phyloP scores from a whole-genome alignment of 1,140 invertebrate genomes.

The Drosophila pachea region DNA sequence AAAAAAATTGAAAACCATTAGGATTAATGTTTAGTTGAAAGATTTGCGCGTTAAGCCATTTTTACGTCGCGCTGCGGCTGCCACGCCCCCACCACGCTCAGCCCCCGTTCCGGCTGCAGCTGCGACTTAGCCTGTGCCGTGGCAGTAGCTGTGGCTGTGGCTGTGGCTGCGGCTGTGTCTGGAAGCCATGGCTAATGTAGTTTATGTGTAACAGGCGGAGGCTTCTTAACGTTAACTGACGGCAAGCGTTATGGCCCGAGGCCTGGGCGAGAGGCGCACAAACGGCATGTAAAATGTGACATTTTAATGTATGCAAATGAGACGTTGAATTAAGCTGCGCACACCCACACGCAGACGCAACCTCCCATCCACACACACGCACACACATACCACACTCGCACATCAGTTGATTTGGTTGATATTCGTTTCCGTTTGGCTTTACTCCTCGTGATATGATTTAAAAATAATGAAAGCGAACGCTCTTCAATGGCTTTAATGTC shows the following conservation, averaged over 20 bases:
- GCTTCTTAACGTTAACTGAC: conserved; percentile 72
- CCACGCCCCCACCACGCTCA: conserved; percentile 8
- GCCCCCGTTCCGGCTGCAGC: conserved; percentile 1
- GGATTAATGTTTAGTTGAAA: conserved; percentile 77
- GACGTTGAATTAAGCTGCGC: conserved; percentile 72
- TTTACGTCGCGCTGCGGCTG: conserved; percentile 56
- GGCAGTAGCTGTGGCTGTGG: conserved; percentile 16
- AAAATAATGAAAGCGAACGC: conserved; percentile 73
- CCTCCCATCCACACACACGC: conserved; percentile 9
- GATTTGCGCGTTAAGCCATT: conserved; percentile 77
- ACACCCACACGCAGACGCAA: conserved; percentile 40
- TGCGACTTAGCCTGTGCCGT: not conserved
- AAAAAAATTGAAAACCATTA: conserved; percentile 76
- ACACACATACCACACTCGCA: conserved; percentile 32
- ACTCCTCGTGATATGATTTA: conserved; percentile 71
- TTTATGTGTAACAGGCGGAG: conserved; percentile 65
- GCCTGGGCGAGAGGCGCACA: conserved; percentile 63
- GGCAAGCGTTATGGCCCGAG: conserved; percentile 62
- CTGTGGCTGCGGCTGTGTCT: conserved; percentile 26
- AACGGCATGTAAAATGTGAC: conserved; percentile 77
- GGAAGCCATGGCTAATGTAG: conserved; percentile 71
- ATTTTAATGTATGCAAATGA: conserved; percentile 78
- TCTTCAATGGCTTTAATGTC: conserved; percentile 44
- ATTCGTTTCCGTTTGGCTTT: conserved; percentile 59
- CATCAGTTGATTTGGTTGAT: conserved; percentile 58